A percentile compares a stretch with the other conserved stretches of the same genome.
Evolutionary conservation across 2,888 invertebrate genomes (phyloP).

Genomic region (Mesochorus sp.): DNA sequence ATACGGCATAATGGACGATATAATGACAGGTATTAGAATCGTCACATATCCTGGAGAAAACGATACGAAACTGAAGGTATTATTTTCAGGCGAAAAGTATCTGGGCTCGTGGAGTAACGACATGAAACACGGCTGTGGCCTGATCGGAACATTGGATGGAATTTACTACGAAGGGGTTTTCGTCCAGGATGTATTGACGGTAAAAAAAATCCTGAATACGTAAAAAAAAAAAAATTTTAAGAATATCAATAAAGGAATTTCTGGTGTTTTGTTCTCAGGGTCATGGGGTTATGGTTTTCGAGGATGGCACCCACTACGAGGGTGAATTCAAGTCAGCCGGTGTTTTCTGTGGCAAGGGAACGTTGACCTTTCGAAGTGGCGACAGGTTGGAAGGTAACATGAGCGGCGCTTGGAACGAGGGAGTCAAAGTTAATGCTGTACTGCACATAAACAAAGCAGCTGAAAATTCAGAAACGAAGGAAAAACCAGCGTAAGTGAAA

Average conservation of each 20-base stretch:
- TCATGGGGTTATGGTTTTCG: slow-evolving; percentile 93
- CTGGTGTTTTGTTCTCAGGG: slow-evolving; percentile 84
- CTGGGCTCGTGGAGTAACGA: slow-evolving; percentile 95
- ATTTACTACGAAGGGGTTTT: slow-evolving; percentile 96
- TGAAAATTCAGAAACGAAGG: slow-evolving; percentile 84
- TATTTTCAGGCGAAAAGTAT: slow-evolving; percentile 90
- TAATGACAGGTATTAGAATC: slow-evolving; percentile 85
- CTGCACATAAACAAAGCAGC: slow-evolving; percentile 86
- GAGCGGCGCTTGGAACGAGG: slow-evolving; percentile 90
- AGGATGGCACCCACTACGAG: slow-evolving; percentile 94
- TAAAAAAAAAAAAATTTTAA: no score
- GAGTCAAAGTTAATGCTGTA: slow-evolving; percentile 90
- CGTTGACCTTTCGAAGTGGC: slow-evolving; percentile 90
- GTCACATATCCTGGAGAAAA: background rate
- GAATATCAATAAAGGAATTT: slow-evolving; percentile 3
- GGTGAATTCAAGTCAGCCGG: slow-evolving; percentile 92
- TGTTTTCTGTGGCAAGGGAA: slow-evolving; percentile 91
- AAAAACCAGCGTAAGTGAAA: slow-evolving; percentile 85
- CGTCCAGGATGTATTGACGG: slow-evolving; percentile 89
- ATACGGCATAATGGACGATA: slow-evolving; percentile 95
- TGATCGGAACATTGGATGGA: slow-evolving; percentile 94
- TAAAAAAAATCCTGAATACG: no score
- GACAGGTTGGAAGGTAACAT: slow-evolving; percentile 89
- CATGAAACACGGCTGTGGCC: slow-evolving; percentile 91
- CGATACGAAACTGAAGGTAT: background rate